These are phyloP conservation scores for Ceriagrion tenellum DNA, from an alignment of 2,888 invertebrate species.

Conservation along the genomic window DNA sequence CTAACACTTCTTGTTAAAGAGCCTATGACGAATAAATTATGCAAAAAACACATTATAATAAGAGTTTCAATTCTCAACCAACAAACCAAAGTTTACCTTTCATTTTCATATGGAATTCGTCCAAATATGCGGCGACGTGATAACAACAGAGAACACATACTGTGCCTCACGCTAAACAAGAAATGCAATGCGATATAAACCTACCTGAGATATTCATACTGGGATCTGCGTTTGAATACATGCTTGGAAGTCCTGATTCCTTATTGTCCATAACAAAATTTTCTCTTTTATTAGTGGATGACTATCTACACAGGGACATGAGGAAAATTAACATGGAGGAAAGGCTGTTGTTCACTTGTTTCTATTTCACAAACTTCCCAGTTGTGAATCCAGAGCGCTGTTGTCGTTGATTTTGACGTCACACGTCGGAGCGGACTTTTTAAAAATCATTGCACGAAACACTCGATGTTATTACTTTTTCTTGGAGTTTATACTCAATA, in stretches of 20 bases:
- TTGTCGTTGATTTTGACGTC: no score
- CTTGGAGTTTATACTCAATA: neutral
- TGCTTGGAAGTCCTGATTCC: slow-evolving; percentile 71
- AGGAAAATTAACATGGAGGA: slow-evolving; percentile 58
- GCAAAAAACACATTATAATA: no score
- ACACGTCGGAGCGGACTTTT: neutral
- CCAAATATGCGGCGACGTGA: neutral
- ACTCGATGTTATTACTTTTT: neutral
- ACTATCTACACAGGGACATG: slow-evolving; percentile 60
- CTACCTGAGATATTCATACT: slow-evolving; percentile 74
- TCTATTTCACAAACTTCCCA: neutral
- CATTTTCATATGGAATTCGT: neutral
- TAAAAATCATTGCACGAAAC: neutral
- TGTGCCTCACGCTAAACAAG: neutral
- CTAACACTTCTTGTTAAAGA: neutral
- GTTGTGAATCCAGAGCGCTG: neutral
- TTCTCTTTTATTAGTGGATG: neutral
- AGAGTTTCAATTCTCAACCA: no score
- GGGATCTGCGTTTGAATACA: slow-evolving; percentile 73
- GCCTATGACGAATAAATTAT: neutral
- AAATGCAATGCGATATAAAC: neutral
- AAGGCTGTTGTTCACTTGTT: slow-evolving; percentile 31
- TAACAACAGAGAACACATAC: neutral
- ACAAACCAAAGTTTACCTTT: no score
- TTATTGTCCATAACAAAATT: slow-evolving; percentile 72